Percentiles rank a stretch among this genome's conserved stretches.
Evolutionary conservation across 2,888 invertebrate genomes (phyloP).

Genomic region (Aethes cnicana): DNA sequence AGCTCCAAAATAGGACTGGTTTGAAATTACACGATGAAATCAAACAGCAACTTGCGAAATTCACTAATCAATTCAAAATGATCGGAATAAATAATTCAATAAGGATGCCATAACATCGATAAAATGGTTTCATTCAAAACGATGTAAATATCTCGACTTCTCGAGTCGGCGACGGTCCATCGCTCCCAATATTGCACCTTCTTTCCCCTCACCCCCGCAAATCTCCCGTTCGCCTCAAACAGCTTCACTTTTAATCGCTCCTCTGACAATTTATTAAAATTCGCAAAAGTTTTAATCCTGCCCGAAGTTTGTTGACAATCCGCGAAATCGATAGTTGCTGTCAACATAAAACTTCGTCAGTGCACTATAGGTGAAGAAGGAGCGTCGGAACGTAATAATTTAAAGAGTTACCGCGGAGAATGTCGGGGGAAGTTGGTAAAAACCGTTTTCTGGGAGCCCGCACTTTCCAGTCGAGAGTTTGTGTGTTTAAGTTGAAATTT

Average conservation of each 20-base stretch:
- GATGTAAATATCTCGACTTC: constrained; percentile 70
- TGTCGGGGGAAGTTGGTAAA: constrained; percentile 60
- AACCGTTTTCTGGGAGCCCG: constrained; percentile 67
- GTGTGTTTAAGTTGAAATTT: constrained; percentile 73
- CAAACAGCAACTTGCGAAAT: neutral
- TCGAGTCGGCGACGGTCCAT: constrained; percentile 54
- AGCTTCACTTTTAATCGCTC: constrained; percentile 69
- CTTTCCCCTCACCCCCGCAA: constrained; percentile 39
- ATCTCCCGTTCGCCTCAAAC: constrained; percentile 51
- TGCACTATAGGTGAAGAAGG: constrained; percentile 46
- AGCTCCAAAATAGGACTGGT: constrained; percentile 1
- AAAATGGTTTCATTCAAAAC: constrained; percentile 56
- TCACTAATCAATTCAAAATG: constrained; percentile 21
- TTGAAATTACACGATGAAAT: neutral
- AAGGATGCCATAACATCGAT: constrained; percentile 59
- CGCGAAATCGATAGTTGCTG: constrained; percentile 37
- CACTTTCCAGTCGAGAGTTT: constrained; percentile 65
- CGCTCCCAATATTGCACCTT: constrained; percentile 66
- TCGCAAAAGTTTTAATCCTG: constrained; percentile 48
- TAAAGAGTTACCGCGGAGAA: constrained; percentile 62
- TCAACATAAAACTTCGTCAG: constrained; percentile 54
- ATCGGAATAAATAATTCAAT: constrained; percentile 55
- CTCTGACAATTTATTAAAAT: constrained; percentile 66
- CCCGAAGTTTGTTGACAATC: constrained; percentile 37
- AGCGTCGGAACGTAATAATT: constrained; percentile 65